These are phyloP conservation scores for Bagarius yarrelli DNA, from an alignment of 2,113 vertebrate species.

Conservation along the genomic window DNA sequence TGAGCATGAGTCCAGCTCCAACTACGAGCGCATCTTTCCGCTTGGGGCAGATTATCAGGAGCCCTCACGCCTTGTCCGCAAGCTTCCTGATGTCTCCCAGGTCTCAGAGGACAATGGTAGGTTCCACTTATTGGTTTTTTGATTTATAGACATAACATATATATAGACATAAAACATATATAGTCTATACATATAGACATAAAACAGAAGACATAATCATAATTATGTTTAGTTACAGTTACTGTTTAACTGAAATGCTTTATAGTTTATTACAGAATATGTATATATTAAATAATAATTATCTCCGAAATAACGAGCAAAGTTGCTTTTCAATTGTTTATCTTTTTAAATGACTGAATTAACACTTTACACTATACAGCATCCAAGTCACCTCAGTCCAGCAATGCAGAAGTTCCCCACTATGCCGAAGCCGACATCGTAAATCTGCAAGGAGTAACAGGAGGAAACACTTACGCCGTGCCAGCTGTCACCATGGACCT, in stretches of 20 bases:
- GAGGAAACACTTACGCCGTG: conserved; percentile 93
- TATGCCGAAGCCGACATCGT: conserved; percentile 97
- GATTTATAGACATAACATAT: too few species aligned
- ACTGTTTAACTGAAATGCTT: too few species aligned
- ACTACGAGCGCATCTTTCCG: conserved; percentile 94
- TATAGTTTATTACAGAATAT: too few species aligned
- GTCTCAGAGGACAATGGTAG: conserved; percentile 84
- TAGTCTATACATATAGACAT: too few species aligned
- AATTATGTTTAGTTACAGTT: too few species aligned
- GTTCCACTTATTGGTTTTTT: conserved; percentile 23
- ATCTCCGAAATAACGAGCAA: too few species aligned
- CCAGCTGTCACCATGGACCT: conserved; percentile 94
- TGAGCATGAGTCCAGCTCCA: conserved; percentile 88
- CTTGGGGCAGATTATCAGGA: conserved; percentile 95
- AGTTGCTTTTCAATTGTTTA: not conserved
- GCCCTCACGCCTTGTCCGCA: conserved; percentile 86
- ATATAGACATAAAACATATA: too few species aligned
- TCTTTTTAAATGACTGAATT: not conserved
- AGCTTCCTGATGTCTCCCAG: conserved; percentile 84
- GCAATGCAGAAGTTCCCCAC: conserved; percentile 84
- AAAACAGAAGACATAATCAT: too few species aligned
- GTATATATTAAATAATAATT: too few species aligned
- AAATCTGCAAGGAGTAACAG: conserved; percentile 93
- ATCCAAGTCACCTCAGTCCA: conserved; percentile 71
- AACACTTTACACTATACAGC: conserved; percentile 54